These are phyloP conservation scores for Talpa occidentalis DNA, from an alignment of 2,113 vertebrate species.

Conservation along the genomic window DNA sequence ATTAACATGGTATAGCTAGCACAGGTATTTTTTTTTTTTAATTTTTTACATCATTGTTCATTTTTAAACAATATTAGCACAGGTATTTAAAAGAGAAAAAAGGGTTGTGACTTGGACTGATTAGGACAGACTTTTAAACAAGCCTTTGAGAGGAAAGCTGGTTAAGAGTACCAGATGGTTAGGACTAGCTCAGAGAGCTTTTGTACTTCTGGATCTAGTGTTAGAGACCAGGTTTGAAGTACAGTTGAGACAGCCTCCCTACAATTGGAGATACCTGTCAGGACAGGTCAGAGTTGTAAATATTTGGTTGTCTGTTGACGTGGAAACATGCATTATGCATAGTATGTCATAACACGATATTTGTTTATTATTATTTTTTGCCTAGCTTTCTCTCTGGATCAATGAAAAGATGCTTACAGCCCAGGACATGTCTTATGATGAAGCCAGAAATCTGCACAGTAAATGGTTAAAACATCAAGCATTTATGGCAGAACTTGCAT, in stretches of 20 bases:
- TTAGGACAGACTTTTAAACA: conserved; percentile 36
- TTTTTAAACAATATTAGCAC: no score
- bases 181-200: not conserved
- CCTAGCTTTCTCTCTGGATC: conserved; percentile 97
- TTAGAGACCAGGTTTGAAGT: not conserved
- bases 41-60: no score
- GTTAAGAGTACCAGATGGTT: not conserved
- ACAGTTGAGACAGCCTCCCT: not conserved
- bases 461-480: conserved; percentile 98
- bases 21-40: not conserved
- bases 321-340: not conserved
- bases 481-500: conserved; percentile 97
- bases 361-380: not conserved
- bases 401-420: conserved; percentile 99
- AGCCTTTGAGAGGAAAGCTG: not conserved
- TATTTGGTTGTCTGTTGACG: not conserved
- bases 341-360: not conserved
- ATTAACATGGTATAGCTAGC: not conserved
- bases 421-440: conserved; percentile 99
- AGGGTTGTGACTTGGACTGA: not conserved
- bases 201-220: not conserved
- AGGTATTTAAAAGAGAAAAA: not conserved
- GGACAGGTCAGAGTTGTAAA: not conserved
- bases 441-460: conserved; percentile 98
- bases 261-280: not conserved